Evolutionary conservation across 2,797 vertebrate genomes (phyloP), one percentile per base, ranked within the genome.

Genomic region (Melanotaenia pygmaea): DNA sequence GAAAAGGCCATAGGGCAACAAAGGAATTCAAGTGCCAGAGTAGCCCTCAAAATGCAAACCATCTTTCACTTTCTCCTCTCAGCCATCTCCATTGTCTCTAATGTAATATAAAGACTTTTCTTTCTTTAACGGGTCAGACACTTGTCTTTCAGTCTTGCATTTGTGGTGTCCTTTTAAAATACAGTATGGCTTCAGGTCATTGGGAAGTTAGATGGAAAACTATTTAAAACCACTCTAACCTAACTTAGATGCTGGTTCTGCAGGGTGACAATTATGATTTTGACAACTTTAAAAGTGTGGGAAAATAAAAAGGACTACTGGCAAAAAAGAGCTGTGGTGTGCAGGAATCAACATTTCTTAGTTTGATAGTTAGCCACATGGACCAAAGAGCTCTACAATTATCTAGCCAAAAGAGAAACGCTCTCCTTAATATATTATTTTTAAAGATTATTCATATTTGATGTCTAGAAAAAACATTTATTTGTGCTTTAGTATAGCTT

Each of bases 211-310:
- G 28, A 82, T 72, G 70, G 18, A 70, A 65, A 69, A 72, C 72
- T 77, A 75, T 89, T 86, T 88, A 80, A 90, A 87, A 86, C 64
- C 65, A 71, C 74, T 80, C 83, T 82, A 38, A 70, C 60, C 74
- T 81, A 82, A 87, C 89, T 89, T 89, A 90, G 73, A 86, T 81
- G 71, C 59, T 58, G 59, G 88, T 91, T 53, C 75, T 85, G 73
- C 67, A 90, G 82, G 82, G 89, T 90, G 84, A 86, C 90, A 92
- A 91, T 93, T 92, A 93, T 82, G 62, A 78, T 87, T 82, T 84
- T 8, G 40, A 79, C 81, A 82, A 77, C 59, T 76, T 45, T 32
- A 50, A 76, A 81, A 76, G 79, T 77, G 62, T 38, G 54, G 54
- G 30, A 57, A 34, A 80, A 80, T 84, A n/a, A 76, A 68, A 60